Conservation (phyloP, 2,888 invertebrate species). For the Colostygia pectinataria region DNA sequence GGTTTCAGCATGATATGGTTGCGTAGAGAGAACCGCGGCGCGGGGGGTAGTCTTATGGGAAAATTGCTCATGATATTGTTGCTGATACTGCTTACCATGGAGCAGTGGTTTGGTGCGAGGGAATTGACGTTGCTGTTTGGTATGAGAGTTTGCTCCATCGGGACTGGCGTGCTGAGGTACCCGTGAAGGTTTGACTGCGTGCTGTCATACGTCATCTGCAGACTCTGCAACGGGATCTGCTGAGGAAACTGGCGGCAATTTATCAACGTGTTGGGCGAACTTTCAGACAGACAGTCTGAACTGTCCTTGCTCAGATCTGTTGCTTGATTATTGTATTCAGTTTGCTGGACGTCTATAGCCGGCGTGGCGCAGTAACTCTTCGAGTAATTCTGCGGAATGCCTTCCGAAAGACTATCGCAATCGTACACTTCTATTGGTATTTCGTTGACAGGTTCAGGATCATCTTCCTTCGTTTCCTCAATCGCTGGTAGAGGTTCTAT, state of each 20-base stretch:
- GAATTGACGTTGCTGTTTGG: conserved; percentile 60
- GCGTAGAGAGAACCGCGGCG: conserved; percentile 56
- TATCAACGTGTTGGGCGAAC: conserved; percentile 60
- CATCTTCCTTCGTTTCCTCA: conserved; percentile 49
- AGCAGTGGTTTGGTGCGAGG: conserved; percentile 57
- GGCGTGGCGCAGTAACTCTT: conserved; percentile 59
- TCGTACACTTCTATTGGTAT: conserved; percentile 74
- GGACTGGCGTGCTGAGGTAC: conserved; percentile 60
- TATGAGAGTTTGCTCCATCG: conserved; percentile 62
- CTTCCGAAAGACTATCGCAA: conserved; percentile 69
- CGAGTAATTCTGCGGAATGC: conserved; percentile 59
- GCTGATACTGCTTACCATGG: conserved; percentile 52
- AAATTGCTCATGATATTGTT: conserved; percentile 75
- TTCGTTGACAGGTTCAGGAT: conserved; percentile 54
- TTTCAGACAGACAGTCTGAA: conserved; percentile 68
- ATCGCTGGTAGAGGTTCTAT: conserved; percentile 38
- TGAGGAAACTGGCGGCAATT: conserved; percentile 61
- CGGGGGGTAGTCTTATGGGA: conserved; percentile 65
- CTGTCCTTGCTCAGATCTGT: conserved; percentile 71
- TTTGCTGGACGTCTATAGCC: conserved; percentile 44
- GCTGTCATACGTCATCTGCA: conserved; percentile 56
- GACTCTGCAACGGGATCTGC: conserved; percentile 48
- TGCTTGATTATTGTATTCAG: conserved; percentile 53
- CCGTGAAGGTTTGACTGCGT: conserved; percentile 61
- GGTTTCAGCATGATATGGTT: conserved; percentile 71